These are phyloP conservation scores for Solea solea DNA, from an alignment of 2,113 vertebrate species.

Conservation along the genomic window DNA sequence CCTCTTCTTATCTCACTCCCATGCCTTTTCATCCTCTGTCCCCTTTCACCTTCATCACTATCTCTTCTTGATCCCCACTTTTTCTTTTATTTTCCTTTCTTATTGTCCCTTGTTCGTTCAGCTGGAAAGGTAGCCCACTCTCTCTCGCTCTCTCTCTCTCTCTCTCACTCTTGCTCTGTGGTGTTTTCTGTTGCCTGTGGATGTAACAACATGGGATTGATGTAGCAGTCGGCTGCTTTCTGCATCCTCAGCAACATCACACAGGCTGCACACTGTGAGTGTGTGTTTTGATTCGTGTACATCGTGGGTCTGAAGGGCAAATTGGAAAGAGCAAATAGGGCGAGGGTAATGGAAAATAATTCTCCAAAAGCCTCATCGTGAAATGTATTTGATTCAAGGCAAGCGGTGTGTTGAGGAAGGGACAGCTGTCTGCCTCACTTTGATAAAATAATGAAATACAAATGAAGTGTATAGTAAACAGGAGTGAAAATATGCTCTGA, in stretches of 20 bases:
- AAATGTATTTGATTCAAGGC: background rate
- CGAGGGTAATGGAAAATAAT: background rate
- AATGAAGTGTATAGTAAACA: background rate
- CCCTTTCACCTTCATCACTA: background rate
- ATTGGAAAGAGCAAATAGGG: background rate
- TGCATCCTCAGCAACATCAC: constrained; percentile 53
- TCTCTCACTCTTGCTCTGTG: background rate
- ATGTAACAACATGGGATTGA: constrained; percentile 38
- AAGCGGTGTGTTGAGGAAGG: background rate
- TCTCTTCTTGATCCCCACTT: background rate
- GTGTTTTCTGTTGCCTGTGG: constrained; percentile 34
- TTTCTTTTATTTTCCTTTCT: background rate
- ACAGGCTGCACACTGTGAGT: constrained; percentile 3
- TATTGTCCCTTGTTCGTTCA: background rate
- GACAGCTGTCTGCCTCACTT: background rate
- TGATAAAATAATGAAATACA: background rate
- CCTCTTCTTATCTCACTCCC: background rate
- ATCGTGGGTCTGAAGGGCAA: too few species aligned
- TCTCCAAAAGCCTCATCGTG: background rate
- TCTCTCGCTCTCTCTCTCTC: constrained; percentile 2
- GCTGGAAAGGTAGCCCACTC: background rate
- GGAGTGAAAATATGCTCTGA: background rate
- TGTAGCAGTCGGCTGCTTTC: constrained; percentile 45
- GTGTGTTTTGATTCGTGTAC: background rate
- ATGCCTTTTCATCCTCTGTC: background rate